Base-by-base conservation (phyloP, 2,888 invertebrate genomes). In the Hemistola chrysoprasaria region DNA sequence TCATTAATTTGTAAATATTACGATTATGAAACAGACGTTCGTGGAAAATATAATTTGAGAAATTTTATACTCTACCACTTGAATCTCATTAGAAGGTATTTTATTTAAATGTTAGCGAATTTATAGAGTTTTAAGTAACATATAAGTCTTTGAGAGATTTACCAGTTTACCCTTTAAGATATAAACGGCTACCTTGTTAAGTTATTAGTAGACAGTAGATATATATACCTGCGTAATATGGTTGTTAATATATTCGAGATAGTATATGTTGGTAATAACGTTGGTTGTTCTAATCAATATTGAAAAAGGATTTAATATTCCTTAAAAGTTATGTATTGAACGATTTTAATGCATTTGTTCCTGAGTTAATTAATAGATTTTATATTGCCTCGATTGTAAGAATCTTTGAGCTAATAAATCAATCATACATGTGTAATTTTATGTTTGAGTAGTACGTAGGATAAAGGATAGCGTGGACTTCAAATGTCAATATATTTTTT, bases 311-410 rank as follows among this genome's bases (percentile, higher is more conserved):
- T 78, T 74, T 77, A 76, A 79, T 74, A 71, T 54, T 62, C 51
- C 38, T 44, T 60, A 66, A 66, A 56, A 59, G 57, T 64, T 68
- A 79, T 50, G 52, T 55, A 80, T 81, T 77, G 78, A 84, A 82
- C 71, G 81, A 86, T 84, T 86, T 76, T 86, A 86, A 84, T 88
- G 88, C 88, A 88, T 88, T 88, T 87, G 88, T 88, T 88, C 88
- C 88, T 88, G 88, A 87, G 80, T 84, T 87, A 83, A 84, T 78
- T 81, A 74, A 78, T 86, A 86, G 82, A 85, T 85, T 86, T 85
- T 87, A 86, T 85, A 70, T 75, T 76, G 75, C 76, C 60, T 78
- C 67, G 71, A 76, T 78, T 83, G 21, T 52, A 50, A 50, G 52
- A 44, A 42, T 50, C 25, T 43, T 44, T 27, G 45, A 50, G 34